Base-by-base conservation (phyloP, 2,113 vertebrate species). In the Mobula hypostoma region DNA sequence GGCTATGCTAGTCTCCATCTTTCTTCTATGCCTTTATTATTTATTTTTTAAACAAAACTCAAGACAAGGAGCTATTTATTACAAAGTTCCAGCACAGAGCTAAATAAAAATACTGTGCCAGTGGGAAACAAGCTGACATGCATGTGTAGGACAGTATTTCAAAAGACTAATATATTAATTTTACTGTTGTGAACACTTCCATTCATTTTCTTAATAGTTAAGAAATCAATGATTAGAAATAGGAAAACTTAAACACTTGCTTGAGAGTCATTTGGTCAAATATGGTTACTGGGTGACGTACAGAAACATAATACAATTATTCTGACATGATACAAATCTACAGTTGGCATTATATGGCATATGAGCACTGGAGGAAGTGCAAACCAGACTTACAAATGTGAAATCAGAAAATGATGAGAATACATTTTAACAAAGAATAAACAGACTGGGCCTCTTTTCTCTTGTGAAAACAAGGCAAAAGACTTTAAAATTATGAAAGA, bases 11-110 rank as follows among this genome's bases (percentile, higher is more conserved):
- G 68, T 74, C 74, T 93, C 88, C 88, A 21, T 70, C 88, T 91
- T 91, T 91, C 63, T 91, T 70, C 91, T 93, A 36, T 36, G 36
- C 24, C 72, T 92, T 93, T 76, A 93, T 93, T 76, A 93, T 74
- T 92, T 70, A 92, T 74, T 93, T 93, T 93, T 36, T 70, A 93
- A 48, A 93, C 91, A 93, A 74, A 93, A 93, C 68, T 72, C n/a
- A 36, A 36, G 29, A 90, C 85, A 90, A 90, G 68, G 36, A 48
- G 36, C 36, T 74, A 70, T 19, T 93, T 36, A 93, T 56, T 74
- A 27, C 27, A 72, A 21, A 74, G 36, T 93, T 74, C 36, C 21
- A 72, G 24, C 40, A 56, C 29, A 74, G 36, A 72, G n/a, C 36
- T 29, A 76, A 93, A 76, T 74, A 93, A 93, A 93, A 74, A 76